These are phyloP conservation scores for Heteronetta atricapilla DNA, from an alignment of 2,113 vertebrate genomes.

Conservation along the genomic window DNA sequence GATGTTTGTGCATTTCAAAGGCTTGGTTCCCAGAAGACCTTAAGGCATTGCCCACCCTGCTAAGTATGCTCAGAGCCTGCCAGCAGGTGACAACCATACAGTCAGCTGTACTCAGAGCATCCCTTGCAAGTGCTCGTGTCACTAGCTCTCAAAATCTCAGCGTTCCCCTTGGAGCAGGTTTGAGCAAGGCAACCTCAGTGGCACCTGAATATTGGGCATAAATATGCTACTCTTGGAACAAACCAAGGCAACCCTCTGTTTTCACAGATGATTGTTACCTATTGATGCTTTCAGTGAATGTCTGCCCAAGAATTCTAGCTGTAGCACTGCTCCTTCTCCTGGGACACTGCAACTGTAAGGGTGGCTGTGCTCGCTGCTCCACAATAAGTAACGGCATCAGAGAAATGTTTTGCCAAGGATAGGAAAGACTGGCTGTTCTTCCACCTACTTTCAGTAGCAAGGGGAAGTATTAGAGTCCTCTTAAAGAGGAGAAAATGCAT, in stretches of 20 bases:
- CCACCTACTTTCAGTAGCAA: conserved; percentile 63
- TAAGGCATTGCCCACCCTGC: not conserved
- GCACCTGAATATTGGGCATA: not conserved
- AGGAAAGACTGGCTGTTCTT: conserved; percentile 62
- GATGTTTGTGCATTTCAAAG: not conserved
- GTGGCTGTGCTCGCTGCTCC: not conserved
- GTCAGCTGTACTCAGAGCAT: not conserved
- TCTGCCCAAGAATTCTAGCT: not conserved
- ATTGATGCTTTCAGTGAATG: not conserved
- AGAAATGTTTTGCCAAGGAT: conserved; percentile 55
- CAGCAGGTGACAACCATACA: not conserved
- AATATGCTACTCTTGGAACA: not conserved
- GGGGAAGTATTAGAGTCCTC: conserved; percentile 63
- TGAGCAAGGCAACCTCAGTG: not conserved
- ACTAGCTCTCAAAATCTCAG: not conserved
- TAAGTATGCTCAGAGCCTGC: not conserved
- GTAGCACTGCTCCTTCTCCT: not conserved
- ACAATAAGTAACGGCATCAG: not conserved
- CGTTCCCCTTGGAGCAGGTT: not conserved
- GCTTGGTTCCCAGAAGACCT: not conserved
- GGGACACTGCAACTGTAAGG: not conserved
- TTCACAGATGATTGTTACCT: not conserved
- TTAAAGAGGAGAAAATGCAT: conserved; percentile 58
- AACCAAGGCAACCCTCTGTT: not conserved
- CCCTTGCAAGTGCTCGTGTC: not conserved